These are phyloP conservation scores for Scaptodrosophila latifasciaeformis DNA, from an alignment of 2,888 invertebrate species.

Conservation along the genomic window DNA sequence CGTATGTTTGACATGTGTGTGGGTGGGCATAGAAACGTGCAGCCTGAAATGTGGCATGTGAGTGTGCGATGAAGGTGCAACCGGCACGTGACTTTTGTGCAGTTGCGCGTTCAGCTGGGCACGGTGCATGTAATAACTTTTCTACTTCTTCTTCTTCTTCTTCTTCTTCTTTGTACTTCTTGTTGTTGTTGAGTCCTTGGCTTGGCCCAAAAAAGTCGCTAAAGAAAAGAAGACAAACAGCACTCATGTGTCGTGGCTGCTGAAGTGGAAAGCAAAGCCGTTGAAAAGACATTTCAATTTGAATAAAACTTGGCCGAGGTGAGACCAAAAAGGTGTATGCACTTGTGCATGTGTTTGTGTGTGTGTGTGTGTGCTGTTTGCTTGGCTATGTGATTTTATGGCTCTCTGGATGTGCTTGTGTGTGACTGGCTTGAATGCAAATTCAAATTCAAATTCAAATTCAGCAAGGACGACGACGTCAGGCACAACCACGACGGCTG, in stretches of 20 bases:
- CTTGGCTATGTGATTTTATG: no score
- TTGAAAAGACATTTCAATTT: constrained; percentile 68
- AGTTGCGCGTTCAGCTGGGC: constrained; percentile 31
- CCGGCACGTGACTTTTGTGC: constrained; percentile 63
- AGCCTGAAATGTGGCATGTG: not conserved
- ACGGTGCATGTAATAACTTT: constrained; percentile 54
- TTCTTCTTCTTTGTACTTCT: not conserved
- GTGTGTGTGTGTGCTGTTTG: not conserved
- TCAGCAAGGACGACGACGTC: no score
- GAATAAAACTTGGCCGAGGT: constrained; percentile 29
- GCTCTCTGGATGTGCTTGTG: not conserved
- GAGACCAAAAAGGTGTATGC: not conserved
- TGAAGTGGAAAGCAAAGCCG: constrained; percentile 66
- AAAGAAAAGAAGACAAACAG: constrained; percentile 58
- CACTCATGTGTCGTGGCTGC: constrained; percentile 64
- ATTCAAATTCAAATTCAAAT: no score
- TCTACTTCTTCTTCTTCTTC: constrained; percentile 6
- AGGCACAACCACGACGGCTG: no score
- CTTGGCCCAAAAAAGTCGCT: constrained; percentile 42
- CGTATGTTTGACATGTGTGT: constrained; percentile 22
- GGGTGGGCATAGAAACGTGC: not conserved
- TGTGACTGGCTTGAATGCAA: constrained; percentile 3
- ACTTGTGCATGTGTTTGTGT: constrained; percentile 8
- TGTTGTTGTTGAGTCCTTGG: constrained; percentile 41
- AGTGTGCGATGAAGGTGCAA: not conserved